These are phyloP conservation scores for Aurelia aurita DNA, from an alignment of 30 jellyfish, hydroid and myxozoan species.

Conservation along the genomic window DNA sequence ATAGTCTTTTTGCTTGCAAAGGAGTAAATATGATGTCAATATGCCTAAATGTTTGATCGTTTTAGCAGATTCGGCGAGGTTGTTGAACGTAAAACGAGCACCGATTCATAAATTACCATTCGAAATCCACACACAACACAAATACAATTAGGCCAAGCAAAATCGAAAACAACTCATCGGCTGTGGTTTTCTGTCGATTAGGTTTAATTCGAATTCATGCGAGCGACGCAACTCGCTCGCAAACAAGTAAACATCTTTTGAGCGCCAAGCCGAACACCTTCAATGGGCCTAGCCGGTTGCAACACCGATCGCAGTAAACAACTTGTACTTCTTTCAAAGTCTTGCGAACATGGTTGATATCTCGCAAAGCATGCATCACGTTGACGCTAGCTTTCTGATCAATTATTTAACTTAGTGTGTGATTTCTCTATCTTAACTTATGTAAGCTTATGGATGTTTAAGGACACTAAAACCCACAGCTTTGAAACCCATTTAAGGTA, in stretches of 20 bases:
- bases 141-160: background rate
- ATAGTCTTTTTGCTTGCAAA: too few species aligned
- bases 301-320: conserved; percentile 51
- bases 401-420: conserved; percentile 2
- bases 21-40: too few species aligned
- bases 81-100: too few species aligned
- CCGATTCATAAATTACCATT: too few species aligned
- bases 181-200: conserved; percentile 9
- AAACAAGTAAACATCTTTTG: conserved; percentile 47
- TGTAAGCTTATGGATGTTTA: too few species aligned
- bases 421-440: too few species aligned
- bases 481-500: too few species aligned
- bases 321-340: conserved; percentile 23
- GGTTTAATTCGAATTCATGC: conserved; percentile 7
- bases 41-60: too few species aligned
- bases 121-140: background rate
- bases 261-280: conserved; percentile 44
- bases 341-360: too few species aligned
- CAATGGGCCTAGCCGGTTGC: conserved; percentile 72
- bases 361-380: too few species aligned
- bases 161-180: conserved; percentile 5
- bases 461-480: too few species aligned
- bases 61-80: too few species aligned
- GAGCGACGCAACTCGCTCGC: conserved; percentile 24
- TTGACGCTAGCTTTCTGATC: conserved; percentile 36